phyloP scores from a whole-genome alignment of 2,888 invertebrate species.

The Cheilosia scutellata region DNA sequence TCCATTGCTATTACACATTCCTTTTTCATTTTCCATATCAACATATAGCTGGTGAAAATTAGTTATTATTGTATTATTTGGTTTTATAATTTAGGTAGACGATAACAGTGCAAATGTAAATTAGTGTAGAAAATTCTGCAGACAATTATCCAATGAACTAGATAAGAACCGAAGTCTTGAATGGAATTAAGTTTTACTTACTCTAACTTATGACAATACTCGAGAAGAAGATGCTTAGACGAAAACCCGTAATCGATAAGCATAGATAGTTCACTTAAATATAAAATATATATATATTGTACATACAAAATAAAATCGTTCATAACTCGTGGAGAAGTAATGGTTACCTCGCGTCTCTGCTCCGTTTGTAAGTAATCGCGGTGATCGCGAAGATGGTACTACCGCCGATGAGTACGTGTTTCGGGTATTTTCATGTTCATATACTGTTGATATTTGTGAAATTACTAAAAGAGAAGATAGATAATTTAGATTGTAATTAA shows the following conservation, averaged over 20 bases:
- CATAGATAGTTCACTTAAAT: slow-evolving; percentile 46
- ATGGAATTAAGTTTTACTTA: slow-evolving; percentile 59
- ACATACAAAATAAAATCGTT: slow-evolving; percentile 30
- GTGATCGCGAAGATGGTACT: slow-evolving; percentile 81
- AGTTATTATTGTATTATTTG: slow-evolving; percentile 27
- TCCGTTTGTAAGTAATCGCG: slow-evolving; percentile 81
- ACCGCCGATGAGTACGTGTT: slow-evolving; percentile 79
- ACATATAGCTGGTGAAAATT: slow-evolving; percentile 48
- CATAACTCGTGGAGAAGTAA: slow-evolving; percentile 8
- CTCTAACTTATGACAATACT: slow-evolving; percentile 52
- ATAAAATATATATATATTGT: slow-evolving; percentile 34
- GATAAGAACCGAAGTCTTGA: slow-evolving; percentile 54
- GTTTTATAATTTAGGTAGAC: slow-evolving; percentile 32
- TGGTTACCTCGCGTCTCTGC: slow-evolving; percentile 24
- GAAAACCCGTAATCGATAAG: slow-evolving; percentile 39
- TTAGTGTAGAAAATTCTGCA: slow-evolving; percentile 38
- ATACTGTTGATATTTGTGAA: slow-evolving; percentile 81
- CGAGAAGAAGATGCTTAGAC: slow-evolving; percentile 48
- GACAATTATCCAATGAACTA: slow-evolving; percentile 49
- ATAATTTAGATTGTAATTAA: too few relatives aligned
- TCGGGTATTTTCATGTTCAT: slow-evolving; percentile 81
- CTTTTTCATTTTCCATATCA: slow-evolving; percentile 45
- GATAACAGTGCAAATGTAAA: slow-evolving; percentile 54
- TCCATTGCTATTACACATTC: slow-evolving; percentile 75
- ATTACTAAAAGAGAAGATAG: slow-evolving; percentile 78